Evolutionary conservation across 2,113 vertebrate genomes (phyloP).

Genomic region (Dolichotis patagonum): DNA sequence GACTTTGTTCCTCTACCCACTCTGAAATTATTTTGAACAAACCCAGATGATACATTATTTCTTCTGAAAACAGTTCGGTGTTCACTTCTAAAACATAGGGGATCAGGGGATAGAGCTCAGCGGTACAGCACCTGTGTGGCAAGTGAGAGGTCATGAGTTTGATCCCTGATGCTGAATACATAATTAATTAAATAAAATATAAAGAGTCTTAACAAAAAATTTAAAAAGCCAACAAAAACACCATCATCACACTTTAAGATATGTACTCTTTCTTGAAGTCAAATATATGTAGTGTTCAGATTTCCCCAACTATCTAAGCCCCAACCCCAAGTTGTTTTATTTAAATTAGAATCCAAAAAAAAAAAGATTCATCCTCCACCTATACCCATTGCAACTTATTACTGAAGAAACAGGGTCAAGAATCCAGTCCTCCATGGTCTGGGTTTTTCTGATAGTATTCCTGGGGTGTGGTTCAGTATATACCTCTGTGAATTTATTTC

Average conservation of each 20-base stretch:
- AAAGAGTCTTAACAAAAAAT: neutral
- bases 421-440: neutral
- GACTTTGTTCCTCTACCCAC: neutral
- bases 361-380: neutral
- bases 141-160: neutral
- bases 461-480: neutral
- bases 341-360: slow-evolving; percentile 37
- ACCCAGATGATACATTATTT: slow-evolving; percentile 20
- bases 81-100: neutral
- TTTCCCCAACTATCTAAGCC: neutral
- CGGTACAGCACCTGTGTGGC: too few relatives aligned
- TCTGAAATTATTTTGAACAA: slow-evolving; percentile 40
- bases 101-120: neutral
- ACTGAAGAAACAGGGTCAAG: neutral
- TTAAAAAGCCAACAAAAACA: neutral
- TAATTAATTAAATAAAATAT: neutral
- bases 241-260: neutral
- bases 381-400: neutral
- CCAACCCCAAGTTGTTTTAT: neutral
- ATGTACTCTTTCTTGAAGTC: neutral
- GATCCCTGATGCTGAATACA: too few relatives aligned
- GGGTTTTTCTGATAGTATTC: slow-evolving; percentile 18
- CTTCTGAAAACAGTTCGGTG: slow-evolving; percentile 41
- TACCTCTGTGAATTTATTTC: neutral
- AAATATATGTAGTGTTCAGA: slow-evolving; percentile 3